Percentiles rank a stretch among this genome's conserved stretches.
phyloP scores from a whole-genome alignment of 2,113 vertebrate genomes.

The Petrocephalus zakoni region DNA sequence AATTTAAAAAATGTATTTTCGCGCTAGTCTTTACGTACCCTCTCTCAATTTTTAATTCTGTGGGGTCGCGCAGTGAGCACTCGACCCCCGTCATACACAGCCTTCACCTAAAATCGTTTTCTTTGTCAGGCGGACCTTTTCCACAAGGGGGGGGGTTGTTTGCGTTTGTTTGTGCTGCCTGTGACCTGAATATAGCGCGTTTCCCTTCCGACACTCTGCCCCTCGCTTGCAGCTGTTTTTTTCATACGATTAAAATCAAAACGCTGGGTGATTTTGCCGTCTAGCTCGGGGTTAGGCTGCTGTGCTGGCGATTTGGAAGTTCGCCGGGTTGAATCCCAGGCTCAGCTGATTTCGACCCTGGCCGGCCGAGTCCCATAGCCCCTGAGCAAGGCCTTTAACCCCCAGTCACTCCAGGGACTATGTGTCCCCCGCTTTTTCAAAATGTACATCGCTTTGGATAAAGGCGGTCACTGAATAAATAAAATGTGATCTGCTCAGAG shows the following conservation, averaged over 20 bases:
- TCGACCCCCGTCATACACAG: not conserved
- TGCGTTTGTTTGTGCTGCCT: not conserved
- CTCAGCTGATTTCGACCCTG: not conserved
- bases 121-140: not conserved
- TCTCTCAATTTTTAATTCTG: not conserved
- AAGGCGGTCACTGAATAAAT: not conserved
- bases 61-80: not conserved
- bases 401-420: not conserved
- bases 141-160: not conserved
- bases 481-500: conserved; percentile 1
- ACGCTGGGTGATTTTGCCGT: conserved; percentile 11
- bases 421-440: no score
- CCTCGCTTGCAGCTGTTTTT: conserved; percentile 14
- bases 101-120: not conserved
- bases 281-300: not conserved
- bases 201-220: conserved; percentile 9
- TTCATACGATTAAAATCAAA: conserved; percentile 21
- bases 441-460: not conserved
- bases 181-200: not conserved
- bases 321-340: not conserved
- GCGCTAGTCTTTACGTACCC: not conserved
- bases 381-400: not conserved
- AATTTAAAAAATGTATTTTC: not conserved
- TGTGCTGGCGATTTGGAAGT: not conserved
- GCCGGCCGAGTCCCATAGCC: not conserved